Evolutionary conservation across 2,113 vertebrate genomes (phyloP).

Genomic region (Paramormyrops kingsleyae): DNA sequence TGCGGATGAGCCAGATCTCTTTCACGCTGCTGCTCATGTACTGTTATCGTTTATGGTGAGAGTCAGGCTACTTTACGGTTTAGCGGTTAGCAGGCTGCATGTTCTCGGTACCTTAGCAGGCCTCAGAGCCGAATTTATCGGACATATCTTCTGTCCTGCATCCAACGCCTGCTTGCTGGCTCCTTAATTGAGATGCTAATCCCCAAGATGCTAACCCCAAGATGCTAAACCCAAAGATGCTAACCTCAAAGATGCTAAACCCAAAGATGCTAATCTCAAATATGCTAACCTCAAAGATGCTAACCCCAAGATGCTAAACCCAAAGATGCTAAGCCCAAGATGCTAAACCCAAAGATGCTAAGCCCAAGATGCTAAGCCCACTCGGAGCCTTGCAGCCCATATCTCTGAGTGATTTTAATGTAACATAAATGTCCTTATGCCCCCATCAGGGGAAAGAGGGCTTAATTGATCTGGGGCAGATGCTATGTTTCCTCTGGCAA

Average conservation of each 20-base stretch:
- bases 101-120: neutral
- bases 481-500: neutral
- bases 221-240: too few species aligned
- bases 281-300: too few species aligned
- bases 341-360: too few species aligned
- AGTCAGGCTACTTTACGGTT: neutral
- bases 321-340: too few species aligned
- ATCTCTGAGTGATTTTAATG: neutral
- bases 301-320: too few species aligned
- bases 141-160: neutral
- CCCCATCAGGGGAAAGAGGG: neutral
- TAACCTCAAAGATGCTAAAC: too few species aligned
- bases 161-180: neutral
- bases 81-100: neutral
- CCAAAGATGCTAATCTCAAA: too few species aligned
- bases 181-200: neutral
- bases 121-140: neutral
- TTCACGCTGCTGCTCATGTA: neutral
- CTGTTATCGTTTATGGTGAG: neutral
- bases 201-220: too few species aligned
- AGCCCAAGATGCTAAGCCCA: too few species aligned
- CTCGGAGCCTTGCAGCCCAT: neutral
- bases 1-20: neutral
- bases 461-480: neutral
- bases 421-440: neutral